Percentiles rank a stretch among this genome's conserved stretches.
These are phyloP conservation scores for Crossaster papposus DNA, from an alignment of 53 echinoderm and acorn worm species.

Conservation along the genomic window DNA sequence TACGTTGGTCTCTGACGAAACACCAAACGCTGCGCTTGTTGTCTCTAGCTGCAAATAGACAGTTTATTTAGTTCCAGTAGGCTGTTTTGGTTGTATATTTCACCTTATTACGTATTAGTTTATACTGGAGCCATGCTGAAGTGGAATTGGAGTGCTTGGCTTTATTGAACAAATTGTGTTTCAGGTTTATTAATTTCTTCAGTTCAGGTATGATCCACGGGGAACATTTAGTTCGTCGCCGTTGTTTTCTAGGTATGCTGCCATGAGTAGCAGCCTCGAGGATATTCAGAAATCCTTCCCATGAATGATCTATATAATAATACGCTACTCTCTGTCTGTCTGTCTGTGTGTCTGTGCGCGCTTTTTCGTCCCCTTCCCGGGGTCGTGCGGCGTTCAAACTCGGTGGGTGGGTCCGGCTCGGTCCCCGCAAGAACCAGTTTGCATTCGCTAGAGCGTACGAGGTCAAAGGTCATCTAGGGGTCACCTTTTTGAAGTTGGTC, in stretches of 20 bases:
- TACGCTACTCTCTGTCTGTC: no score
- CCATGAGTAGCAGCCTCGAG: conserved; percentile 18
- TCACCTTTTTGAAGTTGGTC: no score
- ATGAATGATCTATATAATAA: no score
- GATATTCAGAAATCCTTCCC: conserved; percentile 30
- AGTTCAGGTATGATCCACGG: conserved; percentile 45
- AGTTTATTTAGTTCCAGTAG: no score
- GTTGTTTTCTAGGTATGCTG: conserved; percentile 40
- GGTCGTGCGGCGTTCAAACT: no score
- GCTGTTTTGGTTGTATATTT: conserved; percentile 20
- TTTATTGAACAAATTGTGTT: conserved; percentile 36
- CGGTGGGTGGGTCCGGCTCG: no score
- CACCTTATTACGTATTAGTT: conserved; percentile 32
- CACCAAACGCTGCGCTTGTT: conserved; percentile 37
- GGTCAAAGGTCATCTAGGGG: no score
- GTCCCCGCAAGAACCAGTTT: no score
- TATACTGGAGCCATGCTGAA: conserved; percentile 38
- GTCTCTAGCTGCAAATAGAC: no score
- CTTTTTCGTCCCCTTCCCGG: no score
- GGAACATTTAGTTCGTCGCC: background rate
- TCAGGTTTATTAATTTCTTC: conserved; percentile 31
- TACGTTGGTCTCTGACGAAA: conserved; percentile 32
- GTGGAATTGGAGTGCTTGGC: conserved; percentile 30
- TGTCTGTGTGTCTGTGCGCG: no score
- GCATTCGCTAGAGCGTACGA: no score